phyloP scores from a whole-genome alignment of 2,888 invertebrate genomes.

The Drosophila meridionalis region DNA sequence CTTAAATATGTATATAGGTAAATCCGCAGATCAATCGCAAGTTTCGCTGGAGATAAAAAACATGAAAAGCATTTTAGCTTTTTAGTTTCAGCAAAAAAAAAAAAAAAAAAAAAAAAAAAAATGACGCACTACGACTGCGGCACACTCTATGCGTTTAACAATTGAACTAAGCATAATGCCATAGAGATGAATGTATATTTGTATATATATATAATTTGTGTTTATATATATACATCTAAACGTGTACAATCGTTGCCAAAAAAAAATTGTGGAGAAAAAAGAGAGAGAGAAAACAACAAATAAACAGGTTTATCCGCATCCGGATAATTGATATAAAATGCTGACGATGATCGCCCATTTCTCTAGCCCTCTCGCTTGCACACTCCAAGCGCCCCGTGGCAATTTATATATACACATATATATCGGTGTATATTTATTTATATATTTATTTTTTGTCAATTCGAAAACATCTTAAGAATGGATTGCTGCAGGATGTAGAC shows the following conservation, averaged over 20 bases:
- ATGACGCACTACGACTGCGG: constrained; percentile 43
- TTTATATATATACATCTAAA: constrained; percentile 3
- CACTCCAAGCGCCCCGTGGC: constrained; percentile 46
- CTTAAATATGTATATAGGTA: constrained; percentile 8
- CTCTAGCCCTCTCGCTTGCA: constrained; percentile 49
- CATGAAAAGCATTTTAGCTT: constrained; percentile 57
- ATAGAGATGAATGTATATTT: constrained; percentile 11
- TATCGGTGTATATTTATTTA: constrained; percentile 41
- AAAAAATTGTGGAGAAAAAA: constrained; percentile 16
- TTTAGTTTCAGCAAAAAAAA: background rate
- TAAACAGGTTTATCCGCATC: constrained; percentile 69
- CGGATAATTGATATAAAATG: constrained; percentile 63
- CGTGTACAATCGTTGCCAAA: constrained; percentile 43
- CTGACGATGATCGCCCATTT: constrained; percentile 40
- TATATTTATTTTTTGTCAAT: background rate
- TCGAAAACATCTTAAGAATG: constrained; percentile 39
- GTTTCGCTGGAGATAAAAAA: constrained; percentile 35
- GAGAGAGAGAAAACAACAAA: constrained; percentile 36
- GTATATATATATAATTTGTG: background rate
- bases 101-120: constrained; percentile 11
- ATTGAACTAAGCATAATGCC: constrained; percentile 41
- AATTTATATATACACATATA: background rate
- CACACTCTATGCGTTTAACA: constrained; percentile 43
- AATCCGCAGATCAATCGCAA: constrained; percentile 16
- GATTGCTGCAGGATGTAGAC: constrained; percentile 47